phyloP scores from a whole-genome alignment of 2,888 invertebrate species.

The Agrotis puta region DNA sequence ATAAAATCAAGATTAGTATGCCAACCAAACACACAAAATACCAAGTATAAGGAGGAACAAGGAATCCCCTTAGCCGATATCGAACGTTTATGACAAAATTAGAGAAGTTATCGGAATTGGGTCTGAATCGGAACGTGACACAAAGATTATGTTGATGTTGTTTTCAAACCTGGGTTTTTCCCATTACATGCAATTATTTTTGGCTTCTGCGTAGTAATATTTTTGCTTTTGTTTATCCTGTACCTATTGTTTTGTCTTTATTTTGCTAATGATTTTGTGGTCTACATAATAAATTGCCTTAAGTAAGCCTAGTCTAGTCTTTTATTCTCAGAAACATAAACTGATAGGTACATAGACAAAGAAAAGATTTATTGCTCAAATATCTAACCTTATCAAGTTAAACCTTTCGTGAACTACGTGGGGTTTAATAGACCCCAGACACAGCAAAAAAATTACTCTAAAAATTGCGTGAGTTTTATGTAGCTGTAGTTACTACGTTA shows the following conservation, averaged over 20 bases:
- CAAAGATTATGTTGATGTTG: not conserved
- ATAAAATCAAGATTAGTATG: not conserved
- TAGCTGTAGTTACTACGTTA: too few relatives aligned
- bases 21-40: not conserved
- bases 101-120: not conserved
- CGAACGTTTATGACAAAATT: not conserved
- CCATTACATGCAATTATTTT: conserved; percentile 16
- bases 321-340: not conserved
- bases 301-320: not conserved
- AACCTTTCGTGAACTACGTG: too few relatives aligned
- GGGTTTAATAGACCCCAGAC: too few relatives aligned
- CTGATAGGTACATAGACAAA: too few relatives aligned
- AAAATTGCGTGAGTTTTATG: too few relatives aligned
- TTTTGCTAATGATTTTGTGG: not conserved
- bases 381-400: too few relatives aligned
- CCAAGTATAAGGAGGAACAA: not conserved
- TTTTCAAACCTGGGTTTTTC: conserved; percentile 39
- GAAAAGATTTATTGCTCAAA: too few relatives aligned
- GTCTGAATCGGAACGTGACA: conserved; percentile 6
- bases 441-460: too few relatives aligned
- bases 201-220: not conserved
- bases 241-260: not conserved
- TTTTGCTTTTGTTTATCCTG: conserved; percentile 20
- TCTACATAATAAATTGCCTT: not conserved
- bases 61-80: conserved; percentile 24